Evolutionary conservation across 1,140 invertebrate genomes (phyloP), one percentile per base, ranked within the genome.

Genomic region (Propsilocerus akamusi): DNA sequence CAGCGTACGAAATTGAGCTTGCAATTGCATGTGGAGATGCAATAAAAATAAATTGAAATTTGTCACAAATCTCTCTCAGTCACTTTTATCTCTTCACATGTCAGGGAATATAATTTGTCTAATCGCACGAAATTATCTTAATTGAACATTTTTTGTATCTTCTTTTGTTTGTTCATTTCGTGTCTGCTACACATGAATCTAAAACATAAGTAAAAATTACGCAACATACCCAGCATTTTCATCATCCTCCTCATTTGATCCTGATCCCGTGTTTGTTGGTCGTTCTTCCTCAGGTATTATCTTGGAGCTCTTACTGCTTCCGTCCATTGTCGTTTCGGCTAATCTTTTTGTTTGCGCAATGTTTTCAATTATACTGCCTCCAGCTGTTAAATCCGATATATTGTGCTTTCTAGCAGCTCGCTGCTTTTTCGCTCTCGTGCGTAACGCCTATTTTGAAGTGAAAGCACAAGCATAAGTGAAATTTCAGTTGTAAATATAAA

Each of bases 191-290:
- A n/a, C n/a, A n/a, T n/a, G n/a, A n/a, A n/a, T n/a, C n/a, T n/a
- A n/a, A n/a, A n/a, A n/a, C n/a, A n/a, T n/a, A n/a, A n/a, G n/a
- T n/a, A n/a, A n/a, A n/a, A n/a, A n/a, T n/a, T n/a, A n/a, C 22
- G 12, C 22, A 30, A 30, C 17, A 20, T 41, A 41, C 34, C 63
- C 62, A 59, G 68, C 78, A 26, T 68, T 69, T 52, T 81, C 81
- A 53, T 90, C 86, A 53, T 89, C 84, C 55, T 90, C 86, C 57
- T 87, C 84, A 53, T 84, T 85, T 54, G 82, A 86, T 10, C 85
- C 86, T n/a, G 85, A 89, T 4, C 84, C 86, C n/a, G 86, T 90
- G 59, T 89, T 89, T 4, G 86, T 91, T 30, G 84, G 81, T 53
- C 77, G 72, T 64, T 88, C 81, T 28, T 78, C 77, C 46, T 71